phyloP scores from a whole-genome alignment of 1,140 invertebrate genomes.

The Patella vulgata region DNA sequence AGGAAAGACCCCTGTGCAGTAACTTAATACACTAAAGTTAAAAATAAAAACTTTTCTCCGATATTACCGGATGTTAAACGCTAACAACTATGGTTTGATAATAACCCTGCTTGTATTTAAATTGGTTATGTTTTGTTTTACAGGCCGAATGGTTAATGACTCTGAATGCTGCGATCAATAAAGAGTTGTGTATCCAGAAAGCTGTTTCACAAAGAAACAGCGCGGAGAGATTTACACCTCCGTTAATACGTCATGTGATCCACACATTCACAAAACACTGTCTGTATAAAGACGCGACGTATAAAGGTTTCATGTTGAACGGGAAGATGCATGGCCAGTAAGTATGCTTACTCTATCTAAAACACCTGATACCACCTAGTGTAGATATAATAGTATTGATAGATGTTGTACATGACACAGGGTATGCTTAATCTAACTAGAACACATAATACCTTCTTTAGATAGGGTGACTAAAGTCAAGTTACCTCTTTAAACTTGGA shows the following conservation, averaged over 20 bases:
- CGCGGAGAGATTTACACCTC: constrained; percentile 72
- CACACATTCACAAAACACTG: constrained; percentile 79
- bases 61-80: too few relatives aligned
- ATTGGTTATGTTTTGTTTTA: constrained; percentile 11
- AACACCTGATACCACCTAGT: too few relatives aligned
- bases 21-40: too few relatives aligned
- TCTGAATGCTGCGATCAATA: constrained; percentile 64
- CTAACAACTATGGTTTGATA: too few relatives aligned
- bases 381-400: not conserved
- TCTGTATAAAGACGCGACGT: constrained; percentile 81
- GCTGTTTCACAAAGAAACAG: constrained; percentile 33
- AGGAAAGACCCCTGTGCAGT: too few relatives aligned
- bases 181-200: constrained; percentile 50
- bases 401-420: not conserved
- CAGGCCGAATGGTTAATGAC: constrained; percentile 78
- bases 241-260: constrained; percentile 75
- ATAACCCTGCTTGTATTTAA: too few relatives aligned
- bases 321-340: constrained; percentile 82
- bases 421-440: not conserved
- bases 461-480: too few relatives aligned
- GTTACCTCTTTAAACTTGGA: too few relatives aligned
- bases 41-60: too few relatives aligned
- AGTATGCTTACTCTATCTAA: constrained; percentile 28
- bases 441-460: too few relatives aligned
- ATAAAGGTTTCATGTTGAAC: constrained; percentile 78